A percentile compares a stretch with the other conserved stretches of the same genome.
phyloP scores from a whole-genome alignment of 2,113 vertebrate genomes.

The Pangasianodon hypophthalmus region DNA sequence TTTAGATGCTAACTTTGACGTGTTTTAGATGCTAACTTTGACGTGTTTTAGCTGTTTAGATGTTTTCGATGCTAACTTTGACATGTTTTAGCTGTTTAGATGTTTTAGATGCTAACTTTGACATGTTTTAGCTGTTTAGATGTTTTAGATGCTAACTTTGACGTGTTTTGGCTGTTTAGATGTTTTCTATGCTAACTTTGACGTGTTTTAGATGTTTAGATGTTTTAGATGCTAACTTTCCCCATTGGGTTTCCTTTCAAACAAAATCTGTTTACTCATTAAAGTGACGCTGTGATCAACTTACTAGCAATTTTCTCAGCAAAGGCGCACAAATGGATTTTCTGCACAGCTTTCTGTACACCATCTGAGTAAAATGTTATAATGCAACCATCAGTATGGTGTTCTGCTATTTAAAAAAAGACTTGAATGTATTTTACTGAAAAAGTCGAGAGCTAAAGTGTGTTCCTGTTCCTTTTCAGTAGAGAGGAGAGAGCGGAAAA shows the following conservation, averaged over 20 bases:
- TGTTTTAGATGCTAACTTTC: background rate
- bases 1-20: no score
- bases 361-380: background rate
- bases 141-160: no score
- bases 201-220: background rate
- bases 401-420: background rate
- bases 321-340: background rate
- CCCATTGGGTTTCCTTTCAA: background rate
- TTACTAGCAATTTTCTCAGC: background rate
- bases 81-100: no score
- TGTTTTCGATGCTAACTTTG: background rate
- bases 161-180: no score
- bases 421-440: background rate
- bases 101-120: no score
- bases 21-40: no score
- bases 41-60: no score
- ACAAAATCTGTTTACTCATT: background rate
- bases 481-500: background rate
- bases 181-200: background rate
- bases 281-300: background rate
- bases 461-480: background rate
- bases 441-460: background rate
- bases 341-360: background rate
- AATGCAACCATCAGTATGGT: background rate
- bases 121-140: no score